Percentiles rank a stretch among this genome's conserved stretches.
These are phyloP conservation scores for Vulpes ferrilata DNA, from an alignment of 2,113 vertebrate genomes.

Conservation along the genomic window DNA sequence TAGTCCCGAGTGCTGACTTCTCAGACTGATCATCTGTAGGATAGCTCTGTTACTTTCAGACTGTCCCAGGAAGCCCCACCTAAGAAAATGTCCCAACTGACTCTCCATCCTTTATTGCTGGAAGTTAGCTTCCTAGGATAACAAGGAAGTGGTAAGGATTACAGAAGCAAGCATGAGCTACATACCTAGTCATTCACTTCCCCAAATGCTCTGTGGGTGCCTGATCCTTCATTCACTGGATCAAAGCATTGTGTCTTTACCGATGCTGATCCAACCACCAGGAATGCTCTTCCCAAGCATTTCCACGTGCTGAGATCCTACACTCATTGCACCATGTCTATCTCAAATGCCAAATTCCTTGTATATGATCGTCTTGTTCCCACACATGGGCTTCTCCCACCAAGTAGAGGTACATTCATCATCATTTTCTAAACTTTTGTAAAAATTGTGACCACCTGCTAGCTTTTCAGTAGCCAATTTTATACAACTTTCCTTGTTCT, in stretches of 20 bases:
- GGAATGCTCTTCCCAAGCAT: not conserved
- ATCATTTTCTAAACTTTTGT: not conserved
- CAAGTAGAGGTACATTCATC: accelerated
- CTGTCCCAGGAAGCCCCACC: not conserved
- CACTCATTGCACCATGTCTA: too few relatives aligned
- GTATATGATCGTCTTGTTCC: not conserved
- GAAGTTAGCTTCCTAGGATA: accelerated
- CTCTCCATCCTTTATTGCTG: not conserved
- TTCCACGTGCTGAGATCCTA: not conserved
- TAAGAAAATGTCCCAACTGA: accelerated
- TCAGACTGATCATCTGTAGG: not conserved
- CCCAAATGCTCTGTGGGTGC: accelerated
- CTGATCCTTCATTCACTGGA: accelerated
- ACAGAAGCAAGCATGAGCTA: accelerated
- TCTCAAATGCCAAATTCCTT: not conserved
- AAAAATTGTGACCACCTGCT: not conserved
- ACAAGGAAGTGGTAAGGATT: accelerated
- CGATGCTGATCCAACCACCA: accelerated
- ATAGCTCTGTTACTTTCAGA: not conserved
- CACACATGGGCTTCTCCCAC: not conserved
- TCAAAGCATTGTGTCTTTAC: accelerated
- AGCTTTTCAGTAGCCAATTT: not conserved
- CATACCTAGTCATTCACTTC: not conserved
- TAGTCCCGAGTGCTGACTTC: accelerated
- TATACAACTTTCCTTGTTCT: not conserved